Conservation (phyloP, 2,797 vertebrate genomes). For the Coranthus polyacanthus region DNA sequence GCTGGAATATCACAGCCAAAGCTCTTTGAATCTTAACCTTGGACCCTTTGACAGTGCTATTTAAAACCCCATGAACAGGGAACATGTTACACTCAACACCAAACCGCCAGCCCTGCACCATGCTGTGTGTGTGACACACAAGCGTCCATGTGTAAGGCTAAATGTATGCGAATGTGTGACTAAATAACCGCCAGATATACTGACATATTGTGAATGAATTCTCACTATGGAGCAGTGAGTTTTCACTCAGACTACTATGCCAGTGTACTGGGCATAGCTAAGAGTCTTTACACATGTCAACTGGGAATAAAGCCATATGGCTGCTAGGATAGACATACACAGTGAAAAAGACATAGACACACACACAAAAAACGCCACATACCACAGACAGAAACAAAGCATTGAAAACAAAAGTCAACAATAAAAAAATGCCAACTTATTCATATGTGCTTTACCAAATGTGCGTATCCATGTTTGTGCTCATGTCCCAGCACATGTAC, state of each 20-base stretch:
- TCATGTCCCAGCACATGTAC: constrained; percentile 49
- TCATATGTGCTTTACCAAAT: constrained; percentile 52
- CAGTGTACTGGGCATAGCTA: constrained; percentile 50
- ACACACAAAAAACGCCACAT: constrained; percentile 24
- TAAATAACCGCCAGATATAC: constrained; percentile 60
- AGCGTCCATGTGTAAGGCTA: constrained; percentile 24
- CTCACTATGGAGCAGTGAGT: constrained; percentile 48
- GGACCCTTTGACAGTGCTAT: constrained; percentile 32
- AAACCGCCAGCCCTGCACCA: constrained; percentile 20
- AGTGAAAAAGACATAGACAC: constrained; percentile 34
- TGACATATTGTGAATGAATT: constrained; percentile 76
- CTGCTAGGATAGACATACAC: constrained; percentile 39
- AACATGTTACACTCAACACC: constrained; percentile 47
- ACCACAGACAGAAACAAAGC: constrained; percentile 34
- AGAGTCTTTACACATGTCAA: constrained; percentile 62
- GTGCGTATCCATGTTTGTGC: constrained; percentile 57
- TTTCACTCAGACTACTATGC: constrained; percentile 58
- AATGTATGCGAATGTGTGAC: constrained; percentile 28
- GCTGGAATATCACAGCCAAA: constrained; percentile 56
- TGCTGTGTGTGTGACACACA: constrained; percentile 25
- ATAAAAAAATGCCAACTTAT: constrained; percentile 26
- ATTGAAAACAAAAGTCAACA: constrained; percentile 23
- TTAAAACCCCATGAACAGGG: constrained; percentile 43
- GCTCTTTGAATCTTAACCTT: constrained; percentile 66
- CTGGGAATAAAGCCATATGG: constrained; percentile 65